Conservation (phyloP, 2,888 invertebrate species). For the Agriopis leucophaearia region DNA sequence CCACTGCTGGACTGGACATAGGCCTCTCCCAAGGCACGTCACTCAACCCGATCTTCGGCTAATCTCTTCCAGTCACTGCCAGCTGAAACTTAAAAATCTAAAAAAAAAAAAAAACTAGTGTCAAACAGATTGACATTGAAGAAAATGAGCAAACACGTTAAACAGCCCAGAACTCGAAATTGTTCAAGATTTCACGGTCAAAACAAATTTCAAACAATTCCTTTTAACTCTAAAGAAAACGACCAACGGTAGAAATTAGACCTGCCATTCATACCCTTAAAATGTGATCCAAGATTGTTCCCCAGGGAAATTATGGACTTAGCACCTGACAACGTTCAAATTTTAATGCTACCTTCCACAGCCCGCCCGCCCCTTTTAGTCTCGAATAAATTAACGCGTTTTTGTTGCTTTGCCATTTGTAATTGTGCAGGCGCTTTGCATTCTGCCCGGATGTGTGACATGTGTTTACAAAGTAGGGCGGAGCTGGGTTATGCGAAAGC, state of each 20-base stretch:
- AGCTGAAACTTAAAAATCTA: no score
- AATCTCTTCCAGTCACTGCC: no score
- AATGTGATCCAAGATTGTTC: slow-evolving; percentile 80
- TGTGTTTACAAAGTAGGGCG: slow-evolving; percentile 40
- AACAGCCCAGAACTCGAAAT: slow-evolving; percentile 40
- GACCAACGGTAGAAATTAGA: slow-evolving; percentile 74
- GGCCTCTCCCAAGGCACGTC: no score
- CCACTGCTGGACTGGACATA: no score
- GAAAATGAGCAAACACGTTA: slow-evolving; percentile 43
- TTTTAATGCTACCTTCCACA: slow-evolving; percentile 75
- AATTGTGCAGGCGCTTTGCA: slow-evolving; percentile 53
- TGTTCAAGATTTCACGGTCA: slow-evolving; percentile 47
- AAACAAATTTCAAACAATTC: slow-evolving; percentile 52
- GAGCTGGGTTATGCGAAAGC: slow-evolving; percentile 7
- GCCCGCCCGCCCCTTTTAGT: slow-evolving; percentile 64
- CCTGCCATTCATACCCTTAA: slow-evolving; percentile 82
- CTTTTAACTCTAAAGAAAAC: slow-evolving; percentile 51
- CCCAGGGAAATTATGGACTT: slow-evolving; percentile 86
- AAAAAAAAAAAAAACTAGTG: no score
- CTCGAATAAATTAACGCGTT: slow-evolving; percentile 79
- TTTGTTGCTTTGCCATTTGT: slow-evolving; percentile 62
- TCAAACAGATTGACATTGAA: neutral
- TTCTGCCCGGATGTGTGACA: slow-evolving; percentile 35
- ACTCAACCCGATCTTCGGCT: no score
- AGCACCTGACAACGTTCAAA: slow-evolving; percentile 85